Conservation (phyloP, 2,888 invertebrate genomes). For the Cheiracanthium punctorium region DNA sequence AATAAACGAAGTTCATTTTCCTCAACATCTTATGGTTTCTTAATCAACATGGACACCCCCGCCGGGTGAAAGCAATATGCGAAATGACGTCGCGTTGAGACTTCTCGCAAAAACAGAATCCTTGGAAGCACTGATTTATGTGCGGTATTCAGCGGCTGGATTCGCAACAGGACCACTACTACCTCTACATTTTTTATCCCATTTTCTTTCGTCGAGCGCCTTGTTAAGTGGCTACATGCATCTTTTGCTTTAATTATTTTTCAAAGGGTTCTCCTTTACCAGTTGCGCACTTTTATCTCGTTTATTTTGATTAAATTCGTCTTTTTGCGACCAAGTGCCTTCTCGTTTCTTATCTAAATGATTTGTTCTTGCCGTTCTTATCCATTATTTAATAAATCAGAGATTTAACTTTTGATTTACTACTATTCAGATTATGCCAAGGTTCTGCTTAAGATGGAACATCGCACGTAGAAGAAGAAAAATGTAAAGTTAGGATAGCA, state of each 20-base stretch:
- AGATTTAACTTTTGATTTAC: not conserved
- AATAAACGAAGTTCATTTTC: slow-evolving; percentile 13
- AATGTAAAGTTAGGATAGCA: no score
- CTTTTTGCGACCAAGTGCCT: not conserved
- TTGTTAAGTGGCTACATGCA: not conserved
- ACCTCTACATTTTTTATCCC: slow-evolving; percentile 38
- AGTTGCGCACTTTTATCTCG: not conserved
- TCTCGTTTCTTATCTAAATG: not conserved
- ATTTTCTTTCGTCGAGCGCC: not conserved
- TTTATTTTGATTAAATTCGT: not conserved
- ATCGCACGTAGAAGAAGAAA: no score
- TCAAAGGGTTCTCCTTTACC: no score
- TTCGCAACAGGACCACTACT: slow-evolving; percentile 26
- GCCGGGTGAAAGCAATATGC: slow-evolving; percentile 21
- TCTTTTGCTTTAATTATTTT: no score
- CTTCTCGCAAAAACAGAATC: slow-evolving; percentile 40
- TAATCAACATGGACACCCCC: slow-evolving; percentile 13
- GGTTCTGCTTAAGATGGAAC: no score
- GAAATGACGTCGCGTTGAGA: slow-evolving; percentile 18
- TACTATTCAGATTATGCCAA: not conserved
- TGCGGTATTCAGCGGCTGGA: slow-evolving; percentile 28
- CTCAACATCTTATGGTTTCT: not conserved
- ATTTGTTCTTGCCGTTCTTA: not conserved
- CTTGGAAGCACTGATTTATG: slow-evolving; percentile 64
- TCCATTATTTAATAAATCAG: not conserved